A percentile compares a stretch with the other conserved stretches of the same genome.
Conservation (phyloP, 2,113 vertebrate species). For the Spea multiplicata region DNA sequence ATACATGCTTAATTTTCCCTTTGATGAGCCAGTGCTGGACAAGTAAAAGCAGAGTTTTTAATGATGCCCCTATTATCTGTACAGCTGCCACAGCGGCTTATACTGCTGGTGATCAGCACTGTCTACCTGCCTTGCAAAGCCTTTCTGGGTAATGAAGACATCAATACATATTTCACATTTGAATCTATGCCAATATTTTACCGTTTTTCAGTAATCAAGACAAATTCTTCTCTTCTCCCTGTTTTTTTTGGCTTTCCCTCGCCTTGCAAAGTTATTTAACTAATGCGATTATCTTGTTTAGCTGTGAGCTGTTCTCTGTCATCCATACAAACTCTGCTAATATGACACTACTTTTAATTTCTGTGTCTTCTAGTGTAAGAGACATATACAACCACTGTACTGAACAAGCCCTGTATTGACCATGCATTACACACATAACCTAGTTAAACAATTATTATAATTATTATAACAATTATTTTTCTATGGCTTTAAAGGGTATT, state of each 20-base stretch:
- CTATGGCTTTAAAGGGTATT: too few species aligned
- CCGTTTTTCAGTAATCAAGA: slow-evolving; percentile 32
- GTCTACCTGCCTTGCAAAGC: slow-evolving; percentile 18
- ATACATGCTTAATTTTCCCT: neutral
- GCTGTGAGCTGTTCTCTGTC: slow-evolving; percentile 2
- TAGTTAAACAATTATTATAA: too few species aligned
- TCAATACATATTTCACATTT: slow-evolving; percentile 33
- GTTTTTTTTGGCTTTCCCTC: slow-evolving; percentile 6
- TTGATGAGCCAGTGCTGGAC: neutral
- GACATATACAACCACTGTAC: neutral
- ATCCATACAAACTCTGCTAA: slow-evolving; percentile 15
- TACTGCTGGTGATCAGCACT: neutral
- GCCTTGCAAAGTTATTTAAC: slow-evolving; percentile 1
- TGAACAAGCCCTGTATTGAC: neutral
- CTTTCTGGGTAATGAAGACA: slow-evolving; percentile 21
- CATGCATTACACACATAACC: too few species aligned
- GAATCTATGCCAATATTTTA: slow-evolving; percentile 31
- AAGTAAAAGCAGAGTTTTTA: neutral
- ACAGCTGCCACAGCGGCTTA: neutral
- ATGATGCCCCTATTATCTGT: neutral
- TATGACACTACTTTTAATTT: neutral
- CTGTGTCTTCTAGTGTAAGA: neutral
- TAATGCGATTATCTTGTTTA: slow-evolving; percentile 34
- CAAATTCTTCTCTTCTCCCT: slow-evolving; percentile 25
- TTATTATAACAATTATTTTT: too few species aligned